Evolutionary conservation across 2,888 invertebrate genomes (phyloP).

Genomic region (Catocala nupta): DNA sequence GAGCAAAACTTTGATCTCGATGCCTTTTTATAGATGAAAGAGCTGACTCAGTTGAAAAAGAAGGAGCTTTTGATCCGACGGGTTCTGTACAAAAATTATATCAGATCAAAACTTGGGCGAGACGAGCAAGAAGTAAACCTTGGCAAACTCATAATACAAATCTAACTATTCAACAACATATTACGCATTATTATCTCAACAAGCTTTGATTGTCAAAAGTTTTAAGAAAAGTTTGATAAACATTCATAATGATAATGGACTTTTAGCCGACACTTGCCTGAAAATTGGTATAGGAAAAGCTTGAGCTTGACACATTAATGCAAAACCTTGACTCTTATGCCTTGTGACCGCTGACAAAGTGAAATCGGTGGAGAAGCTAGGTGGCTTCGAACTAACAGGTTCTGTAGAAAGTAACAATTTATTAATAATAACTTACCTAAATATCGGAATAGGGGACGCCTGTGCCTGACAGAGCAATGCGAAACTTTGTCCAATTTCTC

Average conservation of each 20-base stretch:
- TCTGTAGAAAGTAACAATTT: constrained; percentile 78
- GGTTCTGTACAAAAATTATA: constrained; percentile 86
- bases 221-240: background rate
- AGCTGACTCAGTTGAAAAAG: constrained; percentile 90
- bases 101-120: constrained; percentile 32
- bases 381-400: constrained; percentile 88
- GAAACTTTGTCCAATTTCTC: constrained; percentile 86
- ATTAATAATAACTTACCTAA: constrained; percentile 85
- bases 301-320: constrained; percentile 91
- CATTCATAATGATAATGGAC: background rate
- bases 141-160: constrained; percentile 21
- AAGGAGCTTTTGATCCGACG: constrained; percentile 89
- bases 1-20: constrained; percentile 86
- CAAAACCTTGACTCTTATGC: constrained; percentile 86
- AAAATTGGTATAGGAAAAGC: constrained; percentile 90
- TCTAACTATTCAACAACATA: background rate
- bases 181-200: background rate
- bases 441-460: constrained; percentile 89
- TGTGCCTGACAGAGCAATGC: constrained; percentile 89
- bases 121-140: constrained; percentile 13
- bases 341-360: constrained; percentile 88
- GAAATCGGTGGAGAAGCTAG: constrained; percentile 88
- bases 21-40: constrained; percentile 88
- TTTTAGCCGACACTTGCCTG: constrained; percentile 86
- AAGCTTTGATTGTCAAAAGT: background rate